Percentiles rank a stretch among this genome's conserved stretches.
Evolutionary conservation across 1,140 invertebrate genomes (phyloP).

Genomic region (Hestina assimilis): DNA sequence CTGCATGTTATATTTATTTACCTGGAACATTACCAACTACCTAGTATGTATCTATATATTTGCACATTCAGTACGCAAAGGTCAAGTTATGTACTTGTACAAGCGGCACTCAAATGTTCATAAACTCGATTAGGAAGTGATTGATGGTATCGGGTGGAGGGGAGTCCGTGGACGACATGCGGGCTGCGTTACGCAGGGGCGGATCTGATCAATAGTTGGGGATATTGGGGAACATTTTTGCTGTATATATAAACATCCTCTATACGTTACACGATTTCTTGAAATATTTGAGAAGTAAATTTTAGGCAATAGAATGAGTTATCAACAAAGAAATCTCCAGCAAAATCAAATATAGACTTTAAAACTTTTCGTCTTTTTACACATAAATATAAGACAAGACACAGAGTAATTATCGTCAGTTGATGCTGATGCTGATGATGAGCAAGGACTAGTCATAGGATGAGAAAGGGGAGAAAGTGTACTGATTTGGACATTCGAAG

Average conservation of each 20-base stretch:
- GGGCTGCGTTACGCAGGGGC: constrained; percentile 41
- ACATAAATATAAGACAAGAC: too few relatives aligned
- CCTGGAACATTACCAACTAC: not conserved
- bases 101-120: constrained; percentile 36
- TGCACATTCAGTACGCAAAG: constrained; percentile 9
- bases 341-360: too few relatives aligned
- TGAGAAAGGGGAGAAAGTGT: too few relatives aligned
- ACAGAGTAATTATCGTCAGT: too few relatives aligned
- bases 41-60: not conserved
- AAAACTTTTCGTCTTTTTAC: too few relatives aligned
- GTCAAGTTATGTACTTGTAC: constrained; percentile 11
- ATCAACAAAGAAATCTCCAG: too few relatives aligned
- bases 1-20: not conserved
- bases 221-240: constrained; percentile 11
- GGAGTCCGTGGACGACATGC: constrained; percentile 29
- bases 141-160: constrained; percentile 46
- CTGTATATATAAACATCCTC: not conserved
- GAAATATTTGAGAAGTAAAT: too few relatives aligned
- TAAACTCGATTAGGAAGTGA: constrained; percentile 61
- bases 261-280: not conserved
- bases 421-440: too few relatives aligned
- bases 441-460: too few relatives aligned
- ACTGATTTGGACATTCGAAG: too few relatives aligned
- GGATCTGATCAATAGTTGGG: constrained; percentile 26
- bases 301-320: too few relatives aligned